Percentiles rank a stretch among this genome's conserved stretches.
Evolutionary conservation across 2,113 vertebrate species (phyloP).

Genomic region (Psittacus erithacus): DNA sequence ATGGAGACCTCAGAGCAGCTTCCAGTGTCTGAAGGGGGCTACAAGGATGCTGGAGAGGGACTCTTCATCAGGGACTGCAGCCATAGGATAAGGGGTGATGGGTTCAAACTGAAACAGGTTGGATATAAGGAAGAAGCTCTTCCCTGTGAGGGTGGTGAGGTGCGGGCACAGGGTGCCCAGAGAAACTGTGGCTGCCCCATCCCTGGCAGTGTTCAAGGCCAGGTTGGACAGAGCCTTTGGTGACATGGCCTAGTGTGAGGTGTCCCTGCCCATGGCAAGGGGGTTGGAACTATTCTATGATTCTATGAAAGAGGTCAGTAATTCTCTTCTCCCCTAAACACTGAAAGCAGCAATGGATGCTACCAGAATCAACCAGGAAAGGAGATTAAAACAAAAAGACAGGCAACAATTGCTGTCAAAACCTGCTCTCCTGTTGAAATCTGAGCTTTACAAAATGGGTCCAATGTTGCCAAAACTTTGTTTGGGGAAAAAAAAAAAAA

Average conservation of each 20-base stretch:
- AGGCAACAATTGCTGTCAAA: background rate
- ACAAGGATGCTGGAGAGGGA: background rate
- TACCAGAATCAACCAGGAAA: background rate
- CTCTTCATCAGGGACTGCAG: no score
- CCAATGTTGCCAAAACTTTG: background rate
- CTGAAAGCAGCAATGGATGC: background rate
- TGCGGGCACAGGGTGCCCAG: rapidly evolving
- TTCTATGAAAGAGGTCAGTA: background rate
- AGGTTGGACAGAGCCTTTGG: background rate
- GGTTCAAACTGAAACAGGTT: no score
- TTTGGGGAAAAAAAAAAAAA: background rate
- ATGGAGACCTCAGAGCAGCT: background rate
- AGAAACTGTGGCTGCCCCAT: background rate
- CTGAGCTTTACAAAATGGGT: slow-evolving; percentile 23
- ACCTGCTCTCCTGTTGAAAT: slow-evolving; percentile 30
- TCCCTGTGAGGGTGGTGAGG: background rate
- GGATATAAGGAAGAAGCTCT: background rate
- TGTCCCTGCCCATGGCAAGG: background rate
- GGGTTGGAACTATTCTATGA: background rate
- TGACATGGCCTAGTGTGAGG: background rate
- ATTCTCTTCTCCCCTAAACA: background rate
- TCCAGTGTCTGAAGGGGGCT: background rate
- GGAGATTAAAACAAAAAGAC: background rate
- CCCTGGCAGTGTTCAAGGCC: background rate
- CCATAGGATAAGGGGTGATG: no score